phyloP scores from a whole-genome alignment of 1,140 invertebrate species.

The Meloidogyne chitwoodi region DNA sequence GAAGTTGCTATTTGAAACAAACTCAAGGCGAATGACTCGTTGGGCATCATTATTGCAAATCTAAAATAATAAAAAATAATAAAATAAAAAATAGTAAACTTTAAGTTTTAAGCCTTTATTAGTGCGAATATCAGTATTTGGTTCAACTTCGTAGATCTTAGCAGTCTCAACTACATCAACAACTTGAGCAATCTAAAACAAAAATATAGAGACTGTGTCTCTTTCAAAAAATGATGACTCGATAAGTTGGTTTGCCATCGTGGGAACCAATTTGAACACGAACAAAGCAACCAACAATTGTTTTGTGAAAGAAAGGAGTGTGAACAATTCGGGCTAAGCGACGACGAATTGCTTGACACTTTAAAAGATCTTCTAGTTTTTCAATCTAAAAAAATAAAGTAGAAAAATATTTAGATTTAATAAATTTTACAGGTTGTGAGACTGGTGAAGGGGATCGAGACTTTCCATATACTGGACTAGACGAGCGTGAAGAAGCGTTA shows the following conservation, averaged over 20 bases:
- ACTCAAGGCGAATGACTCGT: slow-evolving; percentile 86
- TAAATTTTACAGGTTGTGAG: slow-evolving; percentile 14
- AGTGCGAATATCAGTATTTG: slow-evolving; percentile 71
- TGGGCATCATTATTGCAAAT: slow-evolving; percentile 65
- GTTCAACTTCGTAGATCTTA: slow-evolving; percentile 80
- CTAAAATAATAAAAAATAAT: slow-evolving; percentile 17
- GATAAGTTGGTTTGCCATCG: slow-evolving; percentile 77
- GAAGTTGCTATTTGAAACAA: slow-evolving; percentile 93
- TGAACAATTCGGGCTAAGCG: slow-evolving; percentile 68
- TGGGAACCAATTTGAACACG: slow-evolving; percentile 90
- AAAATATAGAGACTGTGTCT: background rate
- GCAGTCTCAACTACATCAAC: slow-evolving; percentile 92
- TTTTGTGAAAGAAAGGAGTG: slow-evolving; percentile 85
- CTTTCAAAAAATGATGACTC: slow-evolving; percentile 55
- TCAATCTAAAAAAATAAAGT: slow-evolving; percentile 38
- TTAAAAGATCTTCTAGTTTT: slow-evolving; percentile 29
- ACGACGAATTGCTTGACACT: slow-evolving; percentile 43
- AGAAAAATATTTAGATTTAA: background rate
- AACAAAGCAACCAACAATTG: slow-evolving; percentile 87
- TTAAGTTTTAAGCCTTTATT: slow-evolving; percentile 75
- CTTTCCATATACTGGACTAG: slow-evolving; percentile 35
- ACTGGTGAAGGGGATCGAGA: slow-evolving; percentile 37
- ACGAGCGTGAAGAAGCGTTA: slow-evolving; percentile 35
- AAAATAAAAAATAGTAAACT: slow-evolving; percentile 56
- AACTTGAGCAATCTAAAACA: slow-evolving; percentile 63